phyloP scores from a whole-genome alignment of 1,140 invertebrate species.

The Piezodorus guildinii region DNA sequence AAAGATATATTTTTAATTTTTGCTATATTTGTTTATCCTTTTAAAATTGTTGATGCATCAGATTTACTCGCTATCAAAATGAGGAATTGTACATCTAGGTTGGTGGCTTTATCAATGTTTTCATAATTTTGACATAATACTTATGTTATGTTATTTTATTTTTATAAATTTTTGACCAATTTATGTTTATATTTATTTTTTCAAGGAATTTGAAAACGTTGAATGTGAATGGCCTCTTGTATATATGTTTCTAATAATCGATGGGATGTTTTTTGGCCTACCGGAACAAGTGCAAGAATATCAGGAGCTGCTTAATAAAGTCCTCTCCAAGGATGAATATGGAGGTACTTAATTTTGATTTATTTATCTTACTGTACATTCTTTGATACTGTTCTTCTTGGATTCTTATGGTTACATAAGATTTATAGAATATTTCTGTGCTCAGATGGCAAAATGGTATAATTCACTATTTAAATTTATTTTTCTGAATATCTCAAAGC shows the following conservation, averaged over 20 bases:
- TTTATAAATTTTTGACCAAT: conserved; percentile 23
- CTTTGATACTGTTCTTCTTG: too few species aligned
- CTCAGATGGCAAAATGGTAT: too few species aligned
- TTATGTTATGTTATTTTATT: background rate
- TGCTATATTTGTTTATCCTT: too few species aligned
- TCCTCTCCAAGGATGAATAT: conserved; percentile 62
- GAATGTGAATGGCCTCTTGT: conserved; percentile 98
- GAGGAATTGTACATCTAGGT: too few species aligned
- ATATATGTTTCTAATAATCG: conserved; percentile 90
- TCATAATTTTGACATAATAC: background rate
- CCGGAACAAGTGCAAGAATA: conserved; percentile 89
- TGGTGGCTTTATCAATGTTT: background rate
- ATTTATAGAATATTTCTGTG: too few species aligned
- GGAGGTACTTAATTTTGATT: conserved; percentile 47
- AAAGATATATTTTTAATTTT: too few species aligned
- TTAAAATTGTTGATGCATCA: too few species aligned
- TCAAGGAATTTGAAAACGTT: conserved; percentile 86
- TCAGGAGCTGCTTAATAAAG: conserved; percentile 65
- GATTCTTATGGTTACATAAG: too few species aligned
- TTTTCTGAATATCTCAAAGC: too few species aligned
- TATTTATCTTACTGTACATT: too few species aligned
- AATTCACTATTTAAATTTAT: too few species aligned
- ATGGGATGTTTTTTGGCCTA: conserved; percentile 79
- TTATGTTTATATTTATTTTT: conserved; percentile 18
- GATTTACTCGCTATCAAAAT: too few species aligned